Evolutionary conservation across 2,888 invertebrate genomes (phyloP).

Genomic region (Leptura quadrifasciata): DNA sequence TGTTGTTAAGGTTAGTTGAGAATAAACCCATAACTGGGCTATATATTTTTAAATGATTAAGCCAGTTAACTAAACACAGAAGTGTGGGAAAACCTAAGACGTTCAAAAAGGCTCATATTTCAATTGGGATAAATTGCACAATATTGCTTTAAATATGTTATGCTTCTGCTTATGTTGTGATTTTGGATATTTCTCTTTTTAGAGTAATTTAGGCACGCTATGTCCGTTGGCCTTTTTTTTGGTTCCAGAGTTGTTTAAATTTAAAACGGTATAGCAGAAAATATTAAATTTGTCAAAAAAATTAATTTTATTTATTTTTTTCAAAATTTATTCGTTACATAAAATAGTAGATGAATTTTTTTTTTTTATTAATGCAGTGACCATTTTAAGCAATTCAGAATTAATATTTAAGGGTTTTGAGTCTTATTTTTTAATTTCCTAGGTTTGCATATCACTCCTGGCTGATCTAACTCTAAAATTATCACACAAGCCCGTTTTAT

Average conservation of each 20-base stretch:
- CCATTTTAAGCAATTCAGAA: not conserved
- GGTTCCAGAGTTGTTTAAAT: no score
- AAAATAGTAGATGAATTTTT: no score
- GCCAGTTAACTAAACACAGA: conserved; percentile 28
- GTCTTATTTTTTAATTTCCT: conserved; percentile 21
- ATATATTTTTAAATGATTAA: conserved; percentile 32
- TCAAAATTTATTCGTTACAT: not conserved
- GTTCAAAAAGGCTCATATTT: conserved; percentile 7
- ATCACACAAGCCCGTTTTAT: conserved; percentile 27
- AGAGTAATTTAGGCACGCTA: no score
- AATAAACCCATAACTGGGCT: conserved; percentile 39
- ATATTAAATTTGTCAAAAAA: no score
- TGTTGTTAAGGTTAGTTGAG: conserved; percentile 41
- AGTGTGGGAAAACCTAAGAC: conserved; percentile 14
- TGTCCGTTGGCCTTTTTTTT: no score
- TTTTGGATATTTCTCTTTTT: not conserved
- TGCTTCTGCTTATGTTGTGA: not conserved
- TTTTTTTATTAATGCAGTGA: no score
- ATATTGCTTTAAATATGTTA: conserved; percentile 33
- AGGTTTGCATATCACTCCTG: conserved; percentile 25
- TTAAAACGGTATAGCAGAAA: no score
- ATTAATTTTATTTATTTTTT: not conserved
- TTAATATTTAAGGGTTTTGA: not conserved
- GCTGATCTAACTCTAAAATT: conserved; percentile 28
- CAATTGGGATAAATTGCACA: not conserved